Conservation (phyloP, 2,113 vertebrate genomes). For the Chaetops frenatus region DNA sequence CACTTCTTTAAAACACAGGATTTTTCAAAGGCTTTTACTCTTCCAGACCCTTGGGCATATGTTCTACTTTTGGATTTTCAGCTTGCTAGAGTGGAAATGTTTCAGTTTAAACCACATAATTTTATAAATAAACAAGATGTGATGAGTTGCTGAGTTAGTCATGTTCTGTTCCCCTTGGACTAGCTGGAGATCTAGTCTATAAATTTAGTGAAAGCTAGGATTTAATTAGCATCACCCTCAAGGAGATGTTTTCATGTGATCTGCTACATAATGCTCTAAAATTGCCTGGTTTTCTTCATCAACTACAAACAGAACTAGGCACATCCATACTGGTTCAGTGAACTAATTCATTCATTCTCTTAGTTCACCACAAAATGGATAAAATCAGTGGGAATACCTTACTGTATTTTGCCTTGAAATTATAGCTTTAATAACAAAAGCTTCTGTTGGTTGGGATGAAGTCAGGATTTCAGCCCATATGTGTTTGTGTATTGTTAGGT, state of each 20-base stretch:
- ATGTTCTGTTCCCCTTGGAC: not conserved
- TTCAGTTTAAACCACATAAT: not conserved
- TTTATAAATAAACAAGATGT: slow-evolving; percentile 13
- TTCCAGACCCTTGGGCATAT: not conserved
- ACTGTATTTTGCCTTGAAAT: not conserved
- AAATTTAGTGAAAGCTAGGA: not conserved
- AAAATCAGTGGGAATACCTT: not conserved
- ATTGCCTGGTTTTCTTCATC: not conserved
- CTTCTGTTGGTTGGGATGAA: not conserved
- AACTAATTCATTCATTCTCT: not conserved
- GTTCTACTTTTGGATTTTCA: not conserved
- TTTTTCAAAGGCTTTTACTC: not conserved
- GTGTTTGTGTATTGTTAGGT: not conserved
- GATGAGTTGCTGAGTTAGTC: not conserved
- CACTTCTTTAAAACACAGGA: not conserved
- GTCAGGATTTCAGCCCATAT: not conserved
- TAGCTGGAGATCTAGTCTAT: not conserved
- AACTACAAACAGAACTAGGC: not conserved
- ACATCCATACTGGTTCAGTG: not conserved
- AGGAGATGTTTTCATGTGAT: not conserved
- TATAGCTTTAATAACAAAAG: not conserved
- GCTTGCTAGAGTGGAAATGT: not conserved
- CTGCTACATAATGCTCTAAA: not conserved
- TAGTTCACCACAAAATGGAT: not conserved
- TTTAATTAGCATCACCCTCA: not conserved